Conservation (phyloP, 2,113 vertebrate genomes). For the Ceyx melanurus region DNA sequence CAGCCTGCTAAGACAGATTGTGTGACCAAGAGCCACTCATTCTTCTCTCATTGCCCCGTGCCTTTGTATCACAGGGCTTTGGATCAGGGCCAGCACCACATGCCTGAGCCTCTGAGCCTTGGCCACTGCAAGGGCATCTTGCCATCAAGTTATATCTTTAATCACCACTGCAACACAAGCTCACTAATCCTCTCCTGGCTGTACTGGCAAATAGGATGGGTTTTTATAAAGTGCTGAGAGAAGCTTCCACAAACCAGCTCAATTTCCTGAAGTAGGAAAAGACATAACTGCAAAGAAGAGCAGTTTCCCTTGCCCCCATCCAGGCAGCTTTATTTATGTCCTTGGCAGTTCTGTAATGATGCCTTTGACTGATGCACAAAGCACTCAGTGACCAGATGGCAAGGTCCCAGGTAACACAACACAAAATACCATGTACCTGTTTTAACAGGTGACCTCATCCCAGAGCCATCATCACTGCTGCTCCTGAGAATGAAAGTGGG, state of each 20-base stretch:
- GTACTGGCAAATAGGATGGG: neutral
- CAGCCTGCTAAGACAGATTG: neutral
- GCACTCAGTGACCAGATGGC: fast-evolving
- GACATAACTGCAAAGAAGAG: neutral
- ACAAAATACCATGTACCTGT: neutral
- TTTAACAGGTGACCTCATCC: neutral
- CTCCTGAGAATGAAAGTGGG: neutral
- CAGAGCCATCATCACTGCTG: neutral
- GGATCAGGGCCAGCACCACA: neutral
- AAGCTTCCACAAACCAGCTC: neutral
- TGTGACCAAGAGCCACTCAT: neutral
- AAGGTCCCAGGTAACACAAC: neutral
- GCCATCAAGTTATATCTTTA: neutral
- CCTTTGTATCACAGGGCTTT: neutral
- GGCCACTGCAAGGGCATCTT: neutral
- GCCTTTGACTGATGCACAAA: neutral
- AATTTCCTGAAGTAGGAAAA: neutral
- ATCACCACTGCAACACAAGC: neutral
- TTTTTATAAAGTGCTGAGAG: neutral
- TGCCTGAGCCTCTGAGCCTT: neutral
- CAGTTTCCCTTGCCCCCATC: neutral
- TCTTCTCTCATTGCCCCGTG: neutral
- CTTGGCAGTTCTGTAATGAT: neutral
- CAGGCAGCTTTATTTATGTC: neutral
- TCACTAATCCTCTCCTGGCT: neutral